Conservation (phyloP, 2,113 vertebrate species). For the Cyanocitta stelleri region DNA sequence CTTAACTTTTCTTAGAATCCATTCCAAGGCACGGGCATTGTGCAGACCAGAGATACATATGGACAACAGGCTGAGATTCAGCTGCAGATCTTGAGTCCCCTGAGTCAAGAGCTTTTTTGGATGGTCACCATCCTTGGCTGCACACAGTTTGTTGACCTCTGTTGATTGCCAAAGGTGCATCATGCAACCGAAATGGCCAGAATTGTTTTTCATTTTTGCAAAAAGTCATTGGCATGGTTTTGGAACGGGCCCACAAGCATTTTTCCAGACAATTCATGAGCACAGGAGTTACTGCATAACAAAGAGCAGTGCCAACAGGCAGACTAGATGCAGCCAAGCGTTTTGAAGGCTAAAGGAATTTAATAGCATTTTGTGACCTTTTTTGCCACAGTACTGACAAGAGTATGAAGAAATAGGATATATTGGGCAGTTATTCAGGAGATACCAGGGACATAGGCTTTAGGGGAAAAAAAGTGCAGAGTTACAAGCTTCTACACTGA, state of each 20-base stretch:
- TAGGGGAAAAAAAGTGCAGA: neutral
- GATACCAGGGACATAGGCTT: neutral
- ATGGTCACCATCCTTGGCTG: neutral
- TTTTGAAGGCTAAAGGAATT: neutral
- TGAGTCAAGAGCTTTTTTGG: neutral
- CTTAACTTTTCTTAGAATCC: neutral
- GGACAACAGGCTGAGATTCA: neutral
- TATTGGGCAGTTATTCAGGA: neutral
- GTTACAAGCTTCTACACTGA: neutral
- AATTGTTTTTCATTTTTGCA: neutral
- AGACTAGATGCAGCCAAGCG: neutral
- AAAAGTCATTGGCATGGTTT: neutral
- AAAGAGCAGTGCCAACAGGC: neutral
- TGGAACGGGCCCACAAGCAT: neutral
- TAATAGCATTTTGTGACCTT: neutral
- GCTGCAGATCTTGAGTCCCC: rapidly evolving
- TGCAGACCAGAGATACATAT: neutral
- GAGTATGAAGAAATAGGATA: neutral
- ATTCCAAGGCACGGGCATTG: neutral
- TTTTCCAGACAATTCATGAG: neutral
- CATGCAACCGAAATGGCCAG: neutral
- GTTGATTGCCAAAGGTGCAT: neutral
- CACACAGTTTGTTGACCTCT: neutral
- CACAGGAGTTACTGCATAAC: neutral
- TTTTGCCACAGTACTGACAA: neutral